phyloP scores from a whole-genome alignment of 1,140 invertebrate genomes.

The Macrobrachium rosenbergii region DNA sequence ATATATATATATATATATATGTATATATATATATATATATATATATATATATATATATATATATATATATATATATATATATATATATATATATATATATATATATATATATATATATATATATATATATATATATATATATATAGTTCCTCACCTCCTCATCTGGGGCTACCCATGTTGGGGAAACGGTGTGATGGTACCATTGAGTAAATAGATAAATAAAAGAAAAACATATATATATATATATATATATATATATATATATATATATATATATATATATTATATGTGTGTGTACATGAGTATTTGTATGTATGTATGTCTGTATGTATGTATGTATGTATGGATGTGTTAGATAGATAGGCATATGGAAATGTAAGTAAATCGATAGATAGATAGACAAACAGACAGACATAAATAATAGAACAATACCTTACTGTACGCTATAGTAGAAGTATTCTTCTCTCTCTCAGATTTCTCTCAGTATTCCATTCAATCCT shows the following conservation, averaged over 20 bases:
- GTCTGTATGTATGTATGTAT: not conserved
- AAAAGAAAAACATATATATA: not conserved
- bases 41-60: not conserved
- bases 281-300: not conserved
- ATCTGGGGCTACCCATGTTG: no score
- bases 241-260: not conserved
- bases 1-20: not conserved
- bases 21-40: not conserved
- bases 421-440: no score
- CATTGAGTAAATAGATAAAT: not conserved
- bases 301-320: not conserved
- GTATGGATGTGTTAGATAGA: no score
- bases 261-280: constrained; percentile 22
- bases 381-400: no score
- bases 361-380: no score
- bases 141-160: no score
- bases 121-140: constrained; percentile 16
- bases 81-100: constrained; percentile 18
- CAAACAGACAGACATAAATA: no score
- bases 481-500: no score
- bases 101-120: constrained; percentile 17
- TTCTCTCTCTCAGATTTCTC: no score
- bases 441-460: no score
- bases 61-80: constrained; percentile 15
- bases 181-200: no score